Conservation (phyloP, 1,140 invertebrate genomes). For the Drosophila paulistorum region DNA sequence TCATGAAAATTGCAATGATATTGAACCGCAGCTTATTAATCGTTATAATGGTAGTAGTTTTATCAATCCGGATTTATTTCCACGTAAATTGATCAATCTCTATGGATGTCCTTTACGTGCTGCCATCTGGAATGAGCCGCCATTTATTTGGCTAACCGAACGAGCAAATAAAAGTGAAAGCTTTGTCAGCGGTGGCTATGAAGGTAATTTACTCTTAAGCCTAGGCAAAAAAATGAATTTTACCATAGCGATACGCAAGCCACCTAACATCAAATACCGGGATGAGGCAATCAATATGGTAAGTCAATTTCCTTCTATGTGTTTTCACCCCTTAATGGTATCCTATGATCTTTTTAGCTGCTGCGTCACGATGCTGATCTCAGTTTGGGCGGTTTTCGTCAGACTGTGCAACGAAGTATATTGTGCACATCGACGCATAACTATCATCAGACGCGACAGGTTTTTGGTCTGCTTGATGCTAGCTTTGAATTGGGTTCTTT, state of each 20-base stretch:
- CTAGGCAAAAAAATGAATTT: conserved; percentile 55
- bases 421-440: conserved; percentile 55
- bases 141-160: conserved; percentile 46
- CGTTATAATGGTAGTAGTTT: conserved; percentile 58
- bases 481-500: conserved; percentile 55
- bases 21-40: conserved; percentile 61
- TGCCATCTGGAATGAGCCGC: conserved; percentile 56
- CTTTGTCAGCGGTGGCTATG: conserved; percentile 34
- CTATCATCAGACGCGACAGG: conserved; percentile 56
- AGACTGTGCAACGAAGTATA: conserved; percentile 42
- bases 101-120: conserved; percentile 56
- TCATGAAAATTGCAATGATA: conserved; percentile 30
- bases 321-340: neutral
- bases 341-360: conserved; percentile 32
- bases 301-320: neutral
- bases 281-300: conserved; percentile 50
- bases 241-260: conserved; percentile 31
- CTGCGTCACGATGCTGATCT: conserved; percentile 45
- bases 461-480: conserved; percentile 40
- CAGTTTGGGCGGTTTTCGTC: conserved; percentile 51
- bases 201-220: conserved; percentile 59
- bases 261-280: neutral
- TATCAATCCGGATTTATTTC: conserved; percentile 48
- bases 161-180: neutral
- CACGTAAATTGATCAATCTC: conserved; percentile 64